phyloP scores from a whole-genome alignment of 2,888 invertebrate species.

The Malthinus flaveolus region DNA sequence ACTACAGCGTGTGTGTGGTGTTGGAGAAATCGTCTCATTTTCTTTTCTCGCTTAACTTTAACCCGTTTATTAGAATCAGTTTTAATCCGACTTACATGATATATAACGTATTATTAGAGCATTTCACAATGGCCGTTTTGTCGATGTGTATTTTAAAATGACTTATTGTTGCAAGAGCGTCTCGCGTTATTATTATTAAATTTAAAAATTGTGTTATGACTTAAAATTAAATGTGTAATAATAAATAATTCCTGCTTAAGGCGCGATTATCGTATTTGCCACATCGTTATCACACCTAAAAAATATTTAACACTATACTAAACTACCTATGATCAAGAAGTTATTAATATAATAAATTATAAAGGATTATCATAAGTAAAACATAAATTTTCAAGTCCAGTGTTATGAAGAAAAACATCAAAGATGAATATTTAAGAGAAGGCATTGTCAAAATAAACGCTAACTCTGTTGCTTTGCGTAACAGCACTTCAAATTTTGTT shows the following conservation, averaged over 20 bases:
- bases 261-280: constrained; percentile 7
- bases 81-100: constrained; percentile 29
- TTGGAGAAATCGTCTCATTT: constrained; percentile 23
- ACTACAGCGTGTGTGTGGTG: constrained; percentile 29
- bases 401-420: no score
- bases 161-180: constrained; percentile 18
- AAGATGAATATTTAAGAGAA: no score
- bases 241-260: constrained; percentile 3
- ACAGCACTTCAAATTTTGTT: no score
- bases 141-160: constrained; percentile 25
- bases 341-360: constrained; percentile 7
- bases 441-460: no score
- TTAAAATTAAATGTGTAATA: constrained; percentile 4
- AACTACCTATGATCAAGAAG: constrained; percentile 3
- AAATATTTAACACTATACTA: constrained; percentile 5
- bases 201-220: constrained; percentile 10
- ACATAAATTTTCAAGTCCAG: background rate
- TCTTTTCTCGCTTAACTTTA: constrained; percentile 17
- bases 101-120: constrained; percentile 28
- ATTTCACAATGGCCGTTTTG: constrained; percentile 17
- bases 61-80: constrained; percentile 28
- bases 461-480: no score
- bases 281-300: constrained; percentile 7
- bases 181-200: constrained; percentile 9
- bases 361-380: background rate